phyloP scores from a whole-genome alignment of 2,888 invertebrate species.

The Drosophila prolongata region DNA sequence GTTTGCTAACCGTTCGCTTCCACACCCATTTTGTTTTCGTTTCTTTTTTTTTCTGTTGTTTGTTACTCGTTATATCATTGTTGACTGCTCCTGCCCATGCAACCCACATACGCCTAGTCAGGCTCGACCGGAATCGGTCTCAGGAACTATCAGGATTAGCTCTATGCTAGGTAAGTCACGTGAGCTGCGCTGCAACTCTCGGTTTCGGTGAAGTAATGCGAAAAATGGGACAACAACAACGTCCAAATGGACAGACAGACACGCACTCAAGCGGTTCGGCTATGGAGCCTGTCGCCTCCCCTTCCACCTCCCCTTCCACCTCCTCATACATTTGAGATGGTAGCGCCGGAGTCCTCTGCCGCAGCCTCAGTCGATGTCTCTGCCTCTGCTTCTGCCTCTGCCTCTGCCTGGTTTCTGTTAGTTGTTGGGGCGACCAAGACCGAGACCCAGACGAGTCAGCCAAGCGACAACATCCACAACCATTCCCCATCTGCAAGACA shows the following conservation, averaged over 20 bases:
- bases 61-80: slow-evolving; percentile 19
- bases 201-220: slow-evolving; percentile 39
- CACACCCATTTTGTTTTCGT: slow-evolving; percentile 12
- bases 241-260: slow-evolving; percentile 4
- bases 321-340: background rate
- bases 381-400: background rate
- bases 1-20: background rate
- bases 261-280: slow-evolving; percentile 1
- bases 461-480: slow-evolving; percentile 22
- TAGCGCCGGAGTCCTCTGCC: background rate
- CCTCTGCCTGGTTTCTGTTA: slow-evolving; percentile 6
- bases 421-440: slow-evolving; percentile 70
- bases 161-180: slow-evolving; percentile 19
- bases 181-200: slow-evolving; percentile 45
- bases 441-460: slow-evolving; percentile 51
- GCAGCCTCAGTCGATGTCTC: background rate
- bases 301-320: too few species aligned
- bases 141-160: slow-evolving; percentile 26
- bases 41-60: slow-evolving; percentile 12
- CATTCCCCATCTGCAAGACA: slow-evolving; percentile 28
- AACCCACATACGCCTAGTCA: slow-evolving; percentile 12
- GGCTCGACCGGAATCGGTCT: slow-evolving; percentile 2
- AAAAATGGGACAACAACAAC: slow-evolving; percentile 17
- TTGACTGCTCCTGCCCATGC: background rate
- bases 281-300: background rate